Conservation (phyloP, 2,888 invertebrate genomes). For the Pachliopta kotzebuea region DNA sequence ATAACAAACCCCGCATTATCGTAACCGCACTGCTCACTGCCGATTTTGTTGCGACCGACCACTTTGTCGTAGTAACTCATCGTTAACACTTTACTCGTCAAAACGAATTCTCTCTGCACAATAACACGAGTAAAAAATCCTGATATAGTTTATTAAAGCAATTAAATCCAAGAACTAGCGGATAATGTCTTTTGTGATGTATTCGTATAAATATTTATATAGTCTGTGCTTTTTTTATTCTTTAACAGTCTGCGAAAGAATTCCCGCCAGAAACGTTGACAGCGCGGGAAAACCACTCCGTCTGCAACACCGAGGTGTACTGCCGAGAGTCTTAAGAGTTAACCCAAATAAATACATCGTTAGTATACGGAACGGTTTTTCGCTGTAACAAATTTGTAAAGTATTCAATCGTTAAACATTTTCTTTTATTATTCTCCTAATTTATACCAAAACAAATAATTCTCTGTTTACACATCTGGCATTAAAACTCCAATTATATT, state of each 20-base stretch:
- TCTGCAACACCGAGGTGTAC: conserved; percentile 43
- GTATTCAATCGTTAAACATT: too few relatives aligned
- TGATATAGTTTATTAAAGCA: conserved; percentile 41
- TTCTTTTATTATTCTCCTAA: too few relatives aligned
- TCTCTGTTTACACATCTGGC: too few relatives aligned
- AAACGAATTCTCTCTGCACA: conserved; percentile 29
- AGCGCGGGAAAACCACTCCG: conserved; percentile 50
- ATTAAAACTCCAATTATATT: too few relatives aligned
- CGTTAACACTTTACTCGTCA: conserved; percentile 23
- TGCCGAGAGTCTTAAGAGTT: conserved; percentile 47
- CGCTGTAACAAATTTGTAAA: conserved; percentile 3
- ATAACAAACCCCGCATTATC: conserved; percentile 66
- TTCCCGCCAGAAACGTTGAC: conserved; percentile 50
- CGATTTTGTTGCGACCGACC: conserved; percentile 41
- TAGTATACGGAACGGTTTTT: conserved; percentile 40
- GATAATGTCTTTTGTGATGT: conserved; percentile 15
- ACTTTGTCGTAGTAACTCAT: conserved; percentile 41
- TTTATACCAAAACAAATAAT: too few relatives aligned
- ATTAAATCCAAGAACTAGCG: conserved; percentile 32
- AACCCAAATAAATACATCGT: conserved; percentile 51
- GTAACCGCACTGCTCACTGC: conserved; percentile 52
- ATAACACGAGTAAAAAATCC: conserved; percentile 40
- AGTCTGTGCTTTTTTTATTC: conserved; percentile 18
- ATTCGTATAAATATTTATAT: conserved; percentile 15
- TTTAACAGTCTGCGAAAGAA: conserved; percentile 32